Conservation (phyloP, 2,797 vertebrate genomes). For the Heteromormyrus szaboi region DNA sequence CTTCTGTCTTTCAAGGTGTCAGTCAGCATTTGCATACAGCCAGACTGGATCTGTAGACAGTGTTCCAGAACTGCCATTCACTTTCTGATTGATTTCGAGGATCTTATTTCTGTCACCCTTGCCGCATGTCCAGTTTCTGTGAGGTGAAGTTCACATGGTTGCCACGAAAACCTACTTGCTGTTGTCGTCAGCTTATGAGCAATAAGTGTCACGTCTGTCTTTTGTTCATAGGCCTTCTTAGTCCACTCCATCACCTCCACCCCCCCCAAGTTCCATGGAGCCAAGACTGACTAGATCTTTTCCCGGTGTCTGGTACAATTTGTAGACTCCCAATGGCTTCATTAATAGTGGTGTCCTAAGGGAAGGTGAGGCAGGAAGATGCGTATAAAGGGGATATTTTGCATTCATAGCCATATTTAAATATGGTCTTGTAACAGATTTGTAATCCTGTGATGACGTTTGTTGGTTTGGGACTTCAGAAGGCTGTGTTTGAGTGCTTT, state of each 20-base stretch:
- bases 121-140: slow-evolving; percentile 73
- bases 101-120: slow-evolving; percentile 51
- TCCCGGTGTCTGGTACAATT: neutral
- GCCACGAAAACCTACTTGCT: slow-evolving; percentile 66
- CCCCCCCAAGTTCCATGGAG: slow-evolving; percentile 11
- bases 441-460: slow-evolving; percentile 28
- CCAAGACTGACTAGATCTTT: slow-evolving; percentile 12
- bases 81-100: slow-evolving; percentile 30
- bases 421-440: slow-evolving; percentile 24
- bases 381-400: neutral
- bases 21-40: slow-evolving; percentile 58
- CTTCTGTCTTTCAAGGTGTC: slow-evolving; percentile 63
- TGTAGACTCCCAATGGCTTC: neutral
- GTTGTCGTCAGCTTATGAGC: slow-evolving; percentile 65
- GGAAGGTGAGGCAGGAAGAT: neutral
- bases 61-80: slow-evolving; percentile 57
- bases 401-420: slow-evolving; percentile 43
- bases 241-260: neutral
- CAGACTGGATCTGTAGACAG: slow-evolving; percentile 69
- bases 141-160: slow-evolving; percentile 56
- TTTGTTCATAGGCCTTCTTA: slow-evolving; percentile 31
- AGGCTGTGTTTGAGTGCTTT: slow-evolving; percentile 37
- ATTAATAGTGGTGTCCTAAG: neutral
- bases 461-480: slow-evolving; percentile 38
- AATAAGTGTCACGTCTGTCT: slow-evolving; percentile 82